A percentile compares a stretch with the other conserved stretches of the same genome.
These are phyloP conservation scores for Pseudolaguvia tuberculata DNA, from an alignment of 2,113 vertebrate genomes.

Conservation along the genomic window DNA sequence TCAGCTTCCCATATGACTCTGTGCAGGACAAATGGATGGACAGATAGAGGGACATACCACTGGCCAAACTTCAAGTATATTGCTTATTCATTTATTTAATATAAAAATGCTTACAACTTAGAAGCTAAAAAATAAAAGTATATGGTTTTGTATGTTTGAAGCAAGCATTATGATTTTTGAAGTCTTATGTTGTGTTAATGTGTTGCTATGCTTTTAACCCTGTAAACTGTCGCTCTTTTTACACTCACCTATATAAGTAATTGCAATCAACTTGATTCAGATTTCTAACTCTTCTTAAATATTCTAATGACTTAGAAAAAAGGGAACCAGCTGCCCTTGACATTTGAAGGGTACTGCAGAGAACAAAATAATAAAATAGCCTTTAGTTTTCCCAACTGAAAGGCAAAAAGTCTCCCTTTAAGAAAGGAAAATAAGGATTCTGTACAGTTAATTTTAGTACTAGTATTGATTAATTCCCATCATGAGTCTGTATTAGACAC, in stretches of 20 bases:
- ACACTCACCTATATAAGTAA: background rate
- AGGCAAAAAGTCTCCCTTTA: background rate
- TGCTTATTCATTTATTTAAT: background rate
- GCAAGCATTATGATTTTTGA: no score
- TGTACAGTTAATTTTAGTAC: constrained; percentile 34
- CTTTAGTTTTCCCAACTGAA: background rate
- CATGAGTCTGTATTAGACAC: constrained; percentile 39
- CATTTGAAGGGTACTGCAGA: constrained; percentile 5
- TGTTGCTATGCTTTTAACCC: background rate
- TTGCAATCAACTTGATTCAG: constrained; percentile 1
- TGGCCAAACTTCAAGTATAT: background rate
- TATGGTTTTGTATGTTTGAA: no score
- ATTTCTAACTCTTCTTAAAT: background rate
- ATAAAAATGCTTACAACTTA: no score
- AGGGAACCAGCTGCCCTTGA: background rate
- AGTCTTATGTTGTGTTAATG: no score
- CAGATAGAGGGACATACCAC: background rate
- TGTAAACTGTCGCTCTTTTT: no score
- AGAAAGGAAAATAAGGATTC: background rate
- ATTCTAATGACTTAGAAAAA: background rate
- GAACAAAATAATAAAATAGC: background rate
- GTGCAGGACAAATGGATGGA: no score
- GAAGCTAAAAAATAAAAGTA: no score
- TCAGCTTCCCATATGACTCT: no score
- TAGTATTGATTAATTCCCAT: constrained; percentile 39